Percentiles rank a stretch among this genome's conserved stretches.
These are phyloP conservation scores for Raja brachyura DNA, from an alignment of 2,113 vertebrate species.

Conservation along the genomic window DNA sequence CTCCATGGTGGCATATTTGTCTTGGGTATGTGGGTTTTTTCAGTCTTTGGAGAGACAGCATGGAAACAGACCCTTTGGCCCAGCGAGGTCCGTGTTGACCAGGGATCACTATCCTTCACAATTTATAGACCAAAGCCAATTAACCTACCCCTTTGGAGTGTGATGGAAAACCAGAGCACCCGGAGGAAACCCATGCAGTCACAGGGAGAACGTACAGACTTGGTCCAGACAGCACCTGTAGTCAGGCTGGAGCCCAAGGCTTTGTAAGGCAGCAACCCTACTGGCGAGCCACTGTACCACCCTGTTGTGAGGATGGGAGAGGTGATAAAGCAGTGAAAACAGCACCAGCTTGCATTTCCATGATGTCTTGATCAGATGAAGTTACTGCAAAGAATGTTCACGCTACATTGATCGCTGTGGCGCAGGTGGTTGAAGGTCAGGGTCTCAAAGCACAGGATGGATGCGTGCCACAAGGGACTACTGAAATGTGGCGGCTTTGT, in stretches of 20 bases:
- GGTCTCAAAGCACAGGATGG: background rate
- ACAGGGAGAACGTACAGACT: too few species aligned
- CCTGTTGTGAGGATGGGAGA: background rate
- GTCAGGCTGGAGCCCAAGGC: too few species aligned
- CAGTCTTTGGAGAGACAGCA: too few species aligned
- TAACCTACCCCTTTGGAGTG: too few species aligned
- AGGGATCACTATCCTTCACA: too few species aligned
- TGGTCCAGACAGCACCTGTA: too few species aligned
- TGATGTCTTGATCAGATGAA: background rate
- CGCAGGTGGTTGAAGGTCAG: background rate
- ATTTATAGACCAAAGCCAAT: too few species aligned
- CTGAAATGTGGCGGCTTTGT: background rate
- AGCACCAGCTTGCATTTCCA: background rate
- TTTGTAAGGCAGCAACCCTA: too few species aligned
- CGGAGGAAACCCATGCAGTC: too few species aligned
- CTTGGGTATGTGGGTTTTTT: background rate
- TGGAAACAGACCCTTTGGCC: too few species aligned
- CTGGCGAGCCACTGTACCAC: background rate
- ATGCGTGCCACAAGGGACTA: background rate
- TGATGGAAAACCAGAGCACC: too few species aligned
- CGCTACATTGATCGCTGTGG: background rate
- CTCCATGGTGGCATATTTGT: background rate
- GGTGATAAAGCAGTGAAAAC: background rate
- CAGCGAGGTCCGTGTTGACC: too few species aligned
- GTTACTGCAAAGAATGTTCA: background rate